A percentile compares a stretch with the other conserved stretches of the same genome.
These are phyloP conservation scores for Corbicula japonica DNA, from an alignment of 2,888 invertebrate species.

Conservation along the genomic window DNA sequence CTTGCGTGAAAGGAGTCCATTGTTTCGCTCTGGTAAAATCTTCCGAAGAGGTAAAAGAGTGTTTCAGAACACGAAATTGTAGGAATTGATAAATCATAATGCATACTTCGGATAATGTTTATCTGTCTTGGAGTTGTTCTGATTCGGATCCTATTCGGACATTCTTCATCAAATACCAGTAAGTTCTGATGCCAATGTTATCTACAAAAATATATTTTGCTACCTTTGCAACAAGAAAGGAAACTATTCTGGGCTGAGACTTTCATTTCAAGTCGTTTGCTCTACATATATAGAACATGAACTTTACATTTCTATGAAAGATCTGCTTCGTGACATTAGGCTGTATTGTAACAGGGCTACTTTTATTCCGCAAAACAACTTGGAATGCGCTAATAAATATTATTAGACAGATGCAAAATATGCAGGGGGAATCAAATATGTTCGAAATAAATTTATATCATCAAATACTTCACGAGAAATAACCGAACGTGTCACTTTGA, in stretches of 20 bases:
- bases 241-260: not conserved
- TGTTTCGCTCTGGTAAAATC: too few species aligned
- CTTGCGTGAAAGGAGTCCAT: not conserved
- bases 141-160: not conserved
- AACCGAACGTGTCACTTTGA: too few species aligned
- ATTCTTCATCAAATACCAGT: not conserved
- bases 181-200: not conserved
- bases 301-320: not conserved
- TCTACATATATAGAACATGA: slow-evolving; percentile 2
- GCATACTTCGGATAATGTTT: not conserved
- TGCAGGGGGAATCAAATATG: too few species aligned
- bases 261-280: not conserved
- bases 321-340: not conserved
- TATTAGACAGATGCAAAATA: too few species aligned
- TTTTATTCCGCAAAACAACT: not conserved
- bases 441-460: too few species aligned
- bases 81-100: not conserved
- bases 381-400: not conserved
- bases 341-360: not conserved
- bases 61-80: too few species aligned
- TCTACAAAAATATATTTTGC: slow-evolving; percentile 6
- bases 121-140: slow-evolving; percentile 1
- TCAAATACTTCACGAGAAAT: too few species aligned
- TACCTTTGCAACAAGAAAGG: slow-evolving; percentile 4
- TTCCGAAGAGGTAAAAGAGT: too few species aligned